A percentile compares a stretch with the other conserved stretches of the same genome.
These are phyloP conservation scores for Augochlora pura DNA, from an alignment of 1,140 invertebrate species.

Conservation along the genomic window DNA sequence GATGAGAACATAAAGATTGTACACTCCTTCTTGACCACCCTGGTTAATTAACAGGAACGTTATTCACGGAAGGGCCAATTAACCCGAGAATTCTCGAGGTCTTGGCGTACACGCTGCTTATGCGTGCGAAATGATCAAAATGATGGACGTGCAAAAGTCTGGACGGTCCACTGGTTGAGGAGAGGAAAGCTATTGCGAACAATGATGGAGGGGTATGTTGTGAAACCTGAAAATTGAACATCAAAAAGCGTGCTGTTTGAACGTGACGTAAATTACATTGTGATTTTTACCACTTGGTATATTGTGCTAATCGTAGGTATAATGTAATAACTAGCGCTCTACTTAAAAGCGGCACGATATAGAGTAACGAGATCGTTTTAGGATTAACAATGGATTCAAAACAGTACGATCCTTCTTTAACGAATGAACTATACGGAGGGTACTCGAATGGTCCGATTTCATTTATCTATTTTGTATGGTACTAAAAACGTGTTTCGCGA, in stretches of 20 bases:
- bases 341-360: conserved; percentile 38
- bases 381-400: conserved; percentile 16
- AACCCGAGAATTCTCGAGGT: neutral
- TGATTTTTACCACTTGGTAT: conserved; percentile 54
- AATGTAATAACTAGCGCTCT: conserved; percentile 40
- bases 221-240: conserved; percentile 33
- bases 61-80: neutral
- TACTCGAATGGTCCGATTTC: neutral
- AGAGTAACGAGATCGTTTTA: conserved; percentile 45
- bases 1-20: neutral
- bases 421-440: neutral
- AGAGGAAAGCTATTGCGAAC: neutral
- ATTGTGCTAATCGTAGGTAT: conserved; percentile 50
- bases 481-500: conserved; percentile 23
- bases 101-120: neutral
- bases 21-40: neutral
- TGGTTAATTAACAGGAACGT: neutral
- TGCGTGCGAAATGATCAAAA: conserved; percentile 27
- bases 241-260: conserved; percentile 42
- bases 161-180: conserved; percentile 2
- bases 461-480: conserved; percentile 28
- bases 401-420: conserved; percentile 42
- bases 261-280: conserved; percentile 51
- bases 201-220: conserved; percentile 14
- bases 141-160: conserved; percentile 35